These are phyloP conservation scores for Agrotis exclamationis DNA, from an alignment of 2,888 invertebrate species.

Conservation along the genomic window DNA sequence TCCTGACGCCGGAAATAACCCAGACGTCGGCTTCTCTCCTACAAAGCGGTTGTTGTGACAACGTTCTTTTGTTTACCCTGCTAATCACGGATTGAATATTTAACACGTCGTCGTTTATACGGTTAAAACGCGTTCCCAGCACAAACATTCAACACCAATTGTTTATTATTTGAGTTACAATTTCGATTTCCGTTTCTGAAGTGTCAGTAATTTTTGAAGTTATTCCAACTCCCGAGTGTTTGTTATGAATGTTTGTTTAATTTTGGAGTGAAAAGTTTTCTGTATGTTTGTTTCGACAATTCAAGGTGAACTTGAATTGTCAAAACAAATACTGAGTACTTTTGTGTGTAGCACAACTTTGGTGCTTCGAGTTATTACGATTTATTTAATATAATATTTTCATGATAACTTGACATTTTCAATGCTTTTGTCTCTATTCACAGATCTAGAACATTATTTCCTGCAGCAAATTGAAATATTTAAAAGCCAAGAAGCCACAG, in stretches of 20 bases:
- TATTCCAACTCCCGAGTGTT: conserved; percentile 29
- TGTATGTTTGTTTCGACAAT: conserved; percentile 34
- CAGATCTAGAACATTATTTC: not conserved
- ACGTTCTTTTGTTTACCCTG: conserved; percentile 57
- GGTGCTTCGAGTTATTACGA: conserved; percentile 12
- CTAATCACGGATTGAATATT: conserved; percentile 63
- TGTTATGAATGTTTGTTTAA: conserved; percentile 42
- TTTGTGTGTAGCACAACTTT: conserved; percentile 7
- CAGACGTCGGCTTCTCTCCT: conserved; percentile 53
- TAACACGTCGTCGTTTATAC: conserved; percentile 49
- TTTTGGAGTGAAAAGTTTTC: conserved; percentile 31
- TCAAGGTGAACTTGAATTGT: conserved; percentile 36
- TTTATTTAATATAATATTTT: conserved; percentile 6
- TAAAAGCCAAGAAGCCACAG: not conserved
- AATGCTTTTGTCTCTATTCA: not conserved
- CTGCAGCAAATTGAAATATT: conserved; percentile 7
- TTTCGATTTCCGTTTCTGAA: conserved; percentile 53
- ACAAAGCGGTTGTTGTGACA: conserved; percentile 53
- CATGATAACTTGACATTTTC: not conserved
- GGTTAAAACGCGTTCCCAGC: conserved; percentile 38
- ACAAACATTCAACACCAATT: conserved; percentile 52
- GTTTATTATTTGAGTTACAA: conserved; percentile 56
- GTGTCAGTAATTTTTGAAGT: conserved; percentile 53
- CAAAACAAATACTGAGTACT: conserved; percentile 13
- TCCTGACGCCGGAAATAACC: conserved; percentile 63